Conservation (phyloP, 2,113 vertebrate genomes). For the Sclerurus mexicanus region DNA sequence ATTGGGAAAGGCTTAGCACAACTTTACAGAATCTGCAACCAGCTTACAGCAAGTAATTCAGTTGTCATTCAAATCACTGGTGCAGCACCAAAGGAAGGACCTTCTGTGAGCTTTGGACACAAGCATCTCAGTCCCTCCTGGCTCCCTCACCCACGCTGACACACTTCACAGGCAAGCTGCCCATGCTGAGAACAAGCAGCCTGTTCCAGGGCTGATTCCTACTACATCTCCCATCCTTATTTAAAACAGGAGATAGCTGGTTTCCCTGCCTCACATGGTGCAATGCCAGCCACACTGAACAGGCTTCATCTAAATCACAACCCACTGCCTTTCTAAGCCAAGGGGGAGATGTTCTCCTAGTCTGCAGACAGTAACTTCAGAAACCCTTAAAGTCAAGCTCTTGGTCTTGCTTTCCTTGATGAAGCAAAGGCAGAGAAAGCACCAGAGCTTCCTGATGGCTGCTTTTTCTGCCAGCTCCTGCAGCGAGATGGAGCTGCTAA, state of each 20-base stretch:
- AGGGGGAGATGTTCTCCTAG: neutral
- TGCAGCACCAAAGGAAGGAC: neutral
- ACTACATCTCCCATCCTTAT: neutral
- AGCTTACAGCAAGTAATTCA: neutral
- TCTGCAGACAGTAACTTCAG: neutral
- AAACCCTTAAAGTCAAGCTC: neutral
- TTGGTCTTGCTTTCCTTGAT: neutral
- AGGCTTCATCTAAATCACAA: neutral
- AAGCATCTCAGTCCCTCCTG: neutral
- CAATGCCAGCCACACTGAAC: neutral
- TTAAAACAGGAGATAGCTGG: neutral
- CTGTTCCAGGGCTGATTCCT: neutral
- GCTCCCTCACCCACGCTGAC: neutral
- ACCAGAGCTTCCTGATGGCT: neutral
- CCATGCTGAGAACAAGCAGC: neutral
- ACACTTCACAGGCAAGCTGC: neutral
- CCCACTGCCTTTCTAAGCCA: neutral
- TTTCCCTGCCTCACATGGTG: neutral
- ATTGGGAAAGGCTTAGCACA: neutral
- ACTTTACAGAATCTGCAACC: neutral
- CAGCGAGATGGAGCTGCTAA: neutral
- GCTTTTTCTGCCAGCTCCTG: neutral
- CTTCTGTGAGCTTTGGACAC: neutral
- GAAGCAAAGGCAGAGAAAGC: neutral
- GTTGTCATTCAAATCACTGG: neutral